These are phyloP conservation scores for Tolypeutes matacus DNA, from an alignment of 2,797 vertebrate genomes.

Conservation along the genomic window DNA sequence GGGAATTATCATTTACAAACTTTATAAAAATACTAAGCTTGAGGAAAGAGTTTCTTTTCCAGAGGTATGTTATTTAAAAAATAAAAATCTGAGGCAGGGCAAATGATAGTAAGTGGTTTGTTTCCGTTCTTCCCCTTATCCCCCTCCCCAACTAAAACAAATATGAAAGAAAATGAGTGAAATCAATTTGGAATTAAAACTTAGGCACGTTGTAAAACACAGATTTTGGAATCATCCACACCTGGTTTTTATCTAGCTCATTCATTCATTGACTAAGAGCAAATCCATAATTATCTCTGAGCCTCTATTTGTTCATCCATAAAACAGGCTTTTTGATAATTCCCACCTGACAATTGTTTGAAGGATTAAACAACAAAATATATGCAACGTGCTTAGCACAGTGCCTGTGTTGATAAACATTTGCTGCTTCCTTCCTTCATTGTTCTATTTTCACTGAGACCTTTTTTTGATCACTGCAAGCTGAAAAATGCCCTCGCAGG, in stretches of 20 bases:
- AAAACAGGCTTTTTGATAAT: background rate
- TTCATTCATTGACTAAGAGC: background rate
- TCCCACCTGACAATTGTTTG: background rate
- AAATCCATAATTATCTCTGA: background rate
- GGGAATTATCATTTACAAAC: constrained; percentile 45
- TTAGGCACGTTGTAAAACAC: background rate
- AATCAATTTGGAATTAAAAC: background rate
- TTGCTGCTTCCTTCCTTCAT: background rate
- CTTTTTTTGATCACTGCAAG: background rate
- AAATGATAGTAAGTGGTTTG: background rate
- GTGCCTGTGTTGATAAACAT: background rate
- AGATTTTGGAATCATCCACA: no score
- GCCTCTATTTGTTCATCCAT: background rate
- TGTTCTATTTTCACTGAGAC: background rate
- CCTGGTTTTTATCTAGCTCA: background rate
- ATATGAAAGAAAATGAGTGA: background rate
- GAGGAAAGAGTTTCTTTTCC: background rate
- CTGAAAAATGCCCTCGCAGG: background rate
- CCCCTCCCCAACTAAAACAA: background rate
- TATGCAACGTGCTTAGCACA: rapidly evolving
- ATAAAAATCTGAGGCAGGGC: background rate
- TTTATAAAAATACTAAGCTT: constrained; percentile 21
- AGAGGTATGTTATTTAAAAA: background rate
- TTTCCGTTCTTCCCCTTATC: background rate
- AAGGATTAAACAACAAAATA: background rate